Conservation (phyloP, 2,888 invertebrate genomes). For the Chorisops tibialis region DNA sequence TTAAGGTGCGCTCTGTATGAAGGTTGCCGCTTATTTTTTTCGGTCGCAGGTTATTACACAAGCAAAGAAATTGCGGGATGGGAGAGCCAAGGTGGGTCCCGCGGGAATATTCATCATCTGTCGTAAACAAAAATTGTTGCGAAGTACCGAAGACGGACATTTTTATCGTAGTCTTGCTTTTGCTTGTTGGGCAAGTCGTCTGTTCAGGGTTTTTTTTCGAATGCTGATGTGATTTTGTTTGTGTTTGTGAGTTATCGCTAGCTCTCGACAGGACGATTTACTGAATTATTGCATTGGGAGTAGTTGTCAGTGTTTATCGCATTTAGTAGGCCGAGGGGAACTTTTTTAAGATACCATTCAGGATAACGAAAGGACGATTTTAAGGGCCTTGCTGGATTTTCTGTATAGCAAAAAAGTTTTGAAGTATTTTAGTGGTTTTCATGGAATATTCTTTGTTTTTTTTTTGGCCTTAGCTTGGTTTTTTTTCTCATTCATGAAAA, state of each 20-base stretch:
- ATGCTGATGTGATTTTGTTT: too few species aligned
- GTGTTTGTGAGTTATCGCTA: constrained; percentile 1
- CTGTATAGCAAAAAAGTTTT: neutral
- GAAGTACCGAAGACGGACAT: neutral
- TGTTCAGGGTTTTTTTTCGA: too few species aligned
- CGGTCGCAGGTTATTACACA: neutral
- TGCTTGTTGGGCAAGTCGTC: too few species aligned
- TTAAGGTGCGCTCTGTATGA: neutral
- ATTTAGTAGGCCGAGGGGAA: constrained; percentile 22
- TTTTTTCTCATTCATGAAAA: too few species aligned
- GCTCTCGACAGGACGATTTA: constrained; percentile 27
- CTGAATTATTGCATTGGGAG: constrained; percentile 30
- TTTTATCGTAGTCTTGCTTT: too few species aligned
- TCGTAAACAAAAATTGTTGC: constrained; percentile 1
- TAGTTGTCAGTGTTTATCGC: constrained; percentile 29
- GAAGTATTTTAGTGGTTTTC: neutral
- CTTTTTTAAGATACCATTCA: constrained; percentile 3
- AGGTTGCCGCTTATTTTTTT: neutral
- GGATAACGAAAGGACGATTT: constrained; percentile 12
- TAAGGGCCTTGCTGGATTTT: neutral
- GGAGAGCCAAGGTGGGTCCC: too few species aligned
- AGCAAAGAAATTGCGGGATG: neutral
- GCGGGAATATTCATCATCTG: too few species aligned
- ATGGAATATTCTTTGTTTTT: neutral
- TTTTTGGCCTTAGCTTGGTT: neutral